Percentiles rank a stretch among this genome's conserved stretches.
Evolutionary conservation across 2,888 invertebrate genomes (phyloP).

Genomic region (Agrotis clavis): DNA sequence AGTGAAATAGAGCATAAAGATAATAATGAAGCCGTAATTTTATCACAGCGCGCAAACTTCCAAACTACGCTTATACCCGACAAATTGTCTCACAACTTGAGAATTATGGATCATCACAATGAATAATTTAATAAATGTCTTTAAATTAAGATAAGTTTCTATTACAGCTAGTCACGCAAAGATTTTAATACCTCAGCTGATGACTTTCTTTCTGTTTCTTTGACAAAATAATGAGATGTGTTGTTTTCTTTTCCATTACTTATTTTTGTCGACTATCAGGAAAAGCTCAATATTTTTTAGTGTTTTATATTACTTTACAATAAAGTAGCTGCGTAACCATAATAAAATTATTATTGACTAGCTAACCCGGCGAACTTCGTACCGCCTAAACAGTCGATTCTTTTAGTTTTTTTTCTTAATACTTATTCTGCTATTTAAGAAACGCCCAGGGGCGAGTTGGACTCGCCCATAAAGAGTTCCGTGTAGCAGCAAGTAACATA

Average conservation of each 20-base stretch:
- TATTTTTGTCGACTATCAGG: constrained; percentile 30
- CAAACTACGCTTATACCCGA: constrained; percentile 49
- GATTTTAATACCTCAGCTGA: constrained; percentile 48
- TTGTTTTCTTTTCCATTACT: constrained; percentile 22
- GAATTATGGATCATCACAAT: constrained; percentile 55
- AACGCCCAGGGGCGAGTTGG: too few species aligned
- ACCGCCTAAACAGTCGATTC: too few species aligned
- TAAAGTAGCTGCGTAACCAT: constrained; percentile 14
- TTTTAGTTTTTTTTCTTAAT: too few species aligned
- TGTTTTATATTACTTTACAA: constrained; percentile 45
- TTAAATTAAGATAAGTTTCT: constrained; percentile 60
- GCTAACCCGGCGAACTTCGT: too few species aligned
- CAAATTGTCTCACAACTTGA: constrained; percentile 58
- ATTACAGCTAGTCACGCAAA: constrained; percentile 28
- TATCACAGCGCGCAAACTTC: constrained; percentile 41
- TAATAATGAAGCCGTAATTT: constrained; percentile 57
- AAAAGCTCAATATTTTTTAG: constrained; percentile 45
- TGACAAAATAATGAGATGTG: constrained; percentile 15
- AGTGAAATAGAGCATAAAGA: constrained; percentile 49
- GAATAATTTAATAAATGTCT: constrained; percentile 62
- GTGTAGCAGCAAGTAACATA: too few species aligned
- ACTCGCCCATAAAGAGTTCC: too few species aligned
- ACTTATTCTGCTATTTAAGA: too few species aligned
- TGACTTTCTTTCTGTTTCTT: constrained; percentile 10
- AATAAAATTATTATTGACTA: too few species aligned